Evolutionary conservation across 2,797 vertebrate species (phyloP), one percentile per base, ranked within the genome.

Genomic region (Otus scops): DNA sequence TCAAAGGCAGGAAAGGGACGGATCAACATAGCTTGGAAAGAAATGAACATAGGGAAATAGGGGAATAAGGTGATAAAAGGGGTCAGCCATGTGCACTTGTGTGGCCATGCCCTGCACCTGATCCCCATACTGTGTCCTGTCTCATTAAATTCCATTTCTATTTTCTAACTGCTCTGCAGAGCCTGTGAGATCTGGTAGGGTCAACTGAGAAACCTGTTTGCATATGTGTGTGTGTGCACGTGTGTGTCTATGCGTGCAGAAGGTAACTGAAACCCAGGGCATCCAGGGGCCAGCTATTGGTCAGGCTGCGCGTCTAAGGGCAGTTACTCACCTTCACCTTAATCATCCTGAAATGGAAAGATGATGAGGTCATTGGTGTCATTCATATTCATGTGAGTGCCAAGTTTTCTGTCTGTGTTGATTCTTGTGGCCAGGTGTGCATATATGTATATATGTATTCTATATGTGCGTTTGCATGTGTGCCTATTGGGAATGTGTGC

Each of bases 391-490:
- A 0, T 24, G 5, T 26, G 16, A 56, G 5, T 9, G 4, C 6
- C 2, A 3, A 38, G 18, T 50, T 48, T 78, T 50, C 43, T 50
- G 11, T 36, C 28, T 41, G 8, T 28, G 28, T 28, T 45, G 13
- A 41, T 41, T 20, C 23, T 53, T 2, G 2, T 28, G 15, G 5
- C 4, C 48, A 78, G 13, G 15, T 75, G 10, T 19, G 20, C 47
- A 8, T 51, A 26, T 36, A 15, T 4, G 0, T 19, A 32, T 11
- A 2, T 11, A 11, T 24, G 2, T 13, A 12, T 43, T 39, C 4
- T 50, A 5, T 5, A 16, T n/a, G 4, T 32, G 6, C 47, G 21
- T 56, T 65, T 61, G 4, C 15, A 12, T 5, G 4, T 39, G 20
- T 57, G 36, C 2, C 28, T 34, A 0, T 17, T 54, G 39, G 43